These are phyloP conservation scores for Ganaspis brasiliensis DNA, from an alignment of 2,888 invertebrate species.

Conservation along the genomic window DNA sequence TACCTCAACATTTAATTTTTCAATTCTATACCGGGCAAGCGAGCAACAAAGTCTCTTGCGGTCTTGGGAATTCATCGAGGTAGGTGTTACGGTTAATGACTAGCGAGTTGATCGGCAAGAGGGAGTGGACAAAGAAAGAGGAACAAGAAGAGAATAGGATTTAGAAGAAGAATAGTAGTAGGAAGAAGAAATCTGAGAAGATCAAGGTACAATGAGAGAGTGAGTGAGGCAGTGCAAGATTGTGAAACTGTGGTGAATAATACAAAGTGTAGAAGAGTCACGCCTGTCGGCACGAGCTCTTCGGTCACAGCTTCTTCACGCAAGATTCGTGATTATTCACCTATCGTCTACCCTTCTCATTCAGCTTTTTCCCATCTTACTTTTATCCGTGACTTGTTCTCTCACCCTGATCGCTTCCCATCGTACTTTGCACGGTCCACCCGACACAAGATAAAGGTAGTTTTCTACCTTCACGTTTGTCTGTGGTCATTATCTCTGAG, in stretches of 20 bases:
- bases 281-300: slow-evolving; percentile 78
- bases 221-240: slow-evolving; percentile 14
- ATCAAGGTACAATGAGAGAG: not conserved
- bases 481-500: slow-evolving; percentile 30
- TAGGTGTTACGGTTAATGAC: slow-evolving; percentile 69
- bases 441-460: slow-evolving; percentile 16
- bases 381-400: slow-evolving; percentile 37
- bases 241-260: slow-evolving; percentile 44
- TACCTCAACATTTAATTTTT: slow-evolving; percentile 3
- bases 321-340: slow-evolving; percentile 74
- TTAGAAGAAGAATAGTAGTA: slow-evolving; percentile 53
- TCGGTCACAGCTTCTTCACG: slow-evolving; percentile 74
- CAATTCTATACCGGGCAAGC: slow-evolving; percentile 38
- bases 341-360: slow-evolving; percentile 57
- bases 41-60: slow-evolving; percentile 56
- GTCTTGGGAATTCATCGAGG: slow-evolving; percentile 66
- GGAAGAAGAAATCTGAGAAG: slow-evolving; percentile 45
- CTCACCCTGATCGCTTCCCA: slow-evolving; percentile 31
- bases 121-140: slow-evolving; percentile 37
- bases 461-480: slow-evolving; percentile 20
- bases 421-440: slow-evolving; percentile 24
- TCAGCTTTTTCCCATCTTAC: slow-evolving; percentile 44
- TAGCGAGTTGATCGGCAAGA: slow-evolving; percentile 47
- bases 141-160: slow-evolving; percentile 58
- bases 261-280: slow-evolving; percentile 67